Percentiles rank a stretch among this genome's conserved stretches.
Evolutionary conservation across 2,113 vertebrate species (phyloP).

Genomic region (Apaloderma vittatum): DNA sequence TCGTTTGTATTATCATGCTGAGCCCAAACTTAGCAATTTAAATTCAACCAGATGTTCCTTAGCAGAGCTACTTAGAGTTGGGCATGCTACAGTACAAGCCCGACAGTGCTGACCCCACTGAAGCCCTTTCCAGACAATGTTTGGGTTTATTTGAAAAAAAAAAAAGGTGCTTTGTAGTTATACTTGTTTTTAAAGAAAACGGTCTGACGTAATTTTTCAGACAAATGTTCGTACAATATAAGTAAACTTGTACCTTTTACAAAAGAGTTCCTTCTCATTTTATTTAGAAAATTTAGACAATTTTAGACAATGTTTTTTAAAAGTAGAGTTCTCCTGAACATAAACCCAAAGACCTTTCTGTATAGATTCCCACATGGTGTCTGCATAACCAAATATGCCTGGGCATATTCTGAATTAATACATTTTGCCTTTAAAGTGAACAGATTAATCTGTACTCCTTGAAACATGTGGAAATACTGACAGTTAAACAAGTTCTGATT

Average conservation of each 20-base stretch:
- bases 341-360: neutral
- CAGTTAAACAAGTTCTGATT: neutral
- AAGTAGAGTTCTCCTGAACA: neutral
- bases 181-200: no score
- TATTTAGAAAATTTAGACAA: neutral
- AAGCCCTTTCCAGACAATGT: no score
- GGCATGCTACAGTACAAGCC: neutral
- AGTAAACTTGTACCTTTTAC: neutral
- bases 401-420: neutral
- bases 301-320: neutral
- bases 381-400: neutral
- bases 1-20: constrained; percentile 25
- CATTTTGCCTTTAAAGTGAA: neutral
- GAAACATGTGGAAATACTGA: neutral
- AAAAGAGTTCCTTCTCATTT: neutral
- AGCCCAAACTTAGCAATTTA: constrained; percentile 6
- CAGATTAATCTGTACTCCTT: neutral
- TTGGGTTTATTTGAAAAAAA: no score
- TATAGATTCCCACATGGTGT: neutral
- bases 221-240: neutral
- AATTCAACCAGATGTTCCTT: constrained; percentile 34
- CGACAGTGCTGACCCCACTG: neutral
- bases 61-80: neutral
- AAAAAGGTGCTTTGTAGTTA: no score
- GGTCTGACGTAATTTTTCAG: no score